Evolutionary conservation across 2,797 vertebrate species (phyloP), one percentile per base, ranked within the genome.

Genomic region (Ptychadena robeensis): DNA sequence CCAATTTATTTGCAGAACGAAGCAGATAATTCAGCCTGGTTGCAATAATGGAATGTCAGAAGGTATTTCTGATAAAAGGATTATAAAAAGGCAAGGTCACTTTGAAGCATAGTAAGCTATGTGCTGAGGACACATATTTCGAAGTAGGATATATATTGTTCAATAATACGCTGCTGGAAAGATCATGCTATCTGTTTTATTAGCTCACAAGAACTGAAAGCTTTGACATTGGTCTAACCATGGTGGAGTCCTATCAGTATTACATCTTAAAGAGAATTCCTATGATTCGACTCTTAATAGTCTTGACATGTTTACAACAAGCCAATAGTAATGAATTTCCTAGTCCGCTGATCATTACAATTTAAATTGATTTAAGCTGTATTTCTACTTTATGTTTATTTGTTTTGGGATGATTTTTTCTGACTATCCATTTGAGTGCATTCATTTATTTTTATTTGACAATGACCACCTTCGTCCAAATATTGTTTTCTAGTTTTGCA

Each of bases 31-130:
- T 85, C 40, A 75, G 64, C 71, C 31, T 53, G 66, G 72, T 35
- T 65, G 78, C 78, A 80, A 80, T 85, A 85, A 85, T 85, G 78
- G 72, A 80, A 76, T 71, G 78, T 85, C 82, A 85, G 78, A 85
- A 85, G 82, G 82, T 85, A 76, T 85, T 80, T 76, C 82, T 80
- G 82, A 85, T 85, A 85, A 80, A 85, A 80, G 82, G 82, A 85
- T 85, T 85, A 85, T 85, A 73, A 76, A 82, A 85, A 69, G 65
- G 27, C 82, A 85, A 85, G 82, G 82, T 85, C 82, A 85, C 78
- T 80, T 85, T 85, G 82, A 85, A 85, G 82, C 72, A 75, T 65
- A 65, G 72, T 76, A 85, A 76, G 77, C 82, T 75, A 80, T 80
- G 78, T 79, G 78, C 82, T 80, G 82, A 74, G 80, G 82, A 85